These are phyloP conservation scores for Columbina picui DNA, from an alignment of 2,113 vertebrate species.

Conservation along the genomic window DNA sequence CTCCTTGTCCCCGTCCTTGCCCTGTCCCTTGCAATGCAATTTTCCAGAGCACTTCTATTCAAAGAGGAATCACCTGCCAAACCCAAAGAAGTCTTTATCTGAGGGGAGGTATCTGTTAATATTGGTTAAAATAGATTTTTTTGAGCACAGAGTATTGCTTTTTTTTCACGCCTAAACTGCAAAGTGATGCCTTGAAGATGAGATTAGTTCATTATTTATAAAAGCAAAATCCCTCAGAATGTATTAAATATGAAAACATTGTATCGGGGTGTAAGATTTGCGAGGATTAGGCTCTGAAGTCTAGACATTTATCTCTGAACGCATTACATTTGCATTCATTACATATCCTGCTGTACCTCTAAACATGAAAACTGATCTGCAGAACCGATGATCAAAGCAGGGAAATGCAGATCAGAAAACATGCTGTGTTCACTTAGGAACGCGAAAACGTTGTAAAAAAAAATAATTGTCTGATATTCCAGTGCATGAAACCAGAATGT, in stretches of 20 bases:
- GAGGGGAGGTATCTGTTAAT: constrained; percentile 20
- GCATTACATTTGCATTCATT: constrained; percentile 64
- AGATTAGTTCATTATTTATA: constrained; percentile 70
- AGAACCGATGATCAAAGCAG: constrained; percentile 72
- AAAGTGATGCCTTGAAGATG: constrained; percentile 53
- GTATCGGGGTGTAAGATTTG: constrained; percentile 55
- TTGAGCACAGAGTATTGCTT: neutral
- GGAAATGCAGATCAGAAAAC: constrained; percentile 70
- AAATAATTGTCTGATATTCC: constrained; percentile 43
- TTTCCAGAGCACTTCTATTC: neutral
- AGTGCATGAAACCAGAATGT: neutral
- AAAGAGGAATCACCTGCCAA: neutral
- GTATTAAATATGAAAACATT: constrained; percentile 69
- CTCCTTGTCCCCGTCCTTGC: neutral
- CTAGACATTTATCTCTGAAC: constrained; percentile 58
- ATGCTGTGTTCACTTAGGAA: constrained; percentile 62
- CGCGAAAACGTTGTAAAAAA: neutral
- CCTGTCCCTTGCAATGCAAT: neutral
- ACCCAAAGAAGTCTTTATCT: neutral
- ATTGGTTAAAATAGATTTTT: constrained; percentile 29
- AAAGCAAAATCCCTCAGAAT: constrained; percentile 58
- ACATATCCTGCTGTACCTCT: constrained; percentile 61
- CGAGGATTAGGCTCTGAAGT: constrained; percentile 65
- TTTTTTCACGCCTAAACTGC: neutral
- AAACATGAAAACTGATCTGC: constrained; percentile 69